phyloP scores from a whole-genome alignment of 2,888 invertebrate species.

The Argyra leucocephala region DNA sequence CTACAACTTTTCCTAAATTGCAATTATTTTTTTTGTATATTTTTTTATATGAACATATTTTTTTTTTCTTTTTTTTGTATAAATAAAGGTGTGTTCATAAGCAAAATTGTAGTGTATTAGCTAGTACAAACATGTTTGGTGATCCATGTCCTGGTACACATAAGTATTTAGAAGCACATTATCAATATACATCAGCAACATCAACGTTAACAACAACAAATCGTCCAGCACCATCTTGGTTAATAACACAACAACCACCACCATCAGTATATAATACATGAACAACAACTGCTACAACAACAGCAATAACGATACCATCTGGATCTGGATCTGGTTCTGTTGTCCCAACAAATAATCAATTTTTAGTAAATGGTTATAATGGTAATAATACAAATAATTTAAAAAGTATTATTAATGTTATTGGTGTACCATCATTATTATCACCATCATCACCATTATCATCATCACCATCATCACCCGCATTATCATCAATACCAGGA shows the following conservation, averaged over 20 bases:
- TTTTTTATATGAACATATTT: too few species aligned
- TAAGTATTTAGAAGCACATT: constrained; percentile 89
- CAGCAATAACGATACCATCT: constrained; percentile 31
- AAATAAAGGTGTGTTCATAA: constrained; percentile 88
- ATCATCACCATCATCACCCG: too few species aligned
- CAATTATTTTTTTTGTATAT: too few species aligned
- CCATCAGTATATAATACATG: constrained; percentile 50
- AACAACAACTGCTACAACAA: constrained; percentile 49
- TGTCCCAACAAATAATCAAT: constrained; percentile 23
- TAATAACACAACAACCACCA: constrained; percentile 68
- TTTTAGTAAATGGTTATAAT: constrained; percentile 18
- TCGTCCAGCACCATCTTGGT: constrained; percentile 77
- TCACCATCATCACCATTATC: too few species aligned
- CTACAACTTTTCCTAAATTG: too few species aligned
- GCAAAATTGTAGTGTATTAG: constrained; percentile 82
- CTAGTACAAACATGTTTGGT: constrained; percentile 79
- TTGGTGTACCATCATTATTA: background rate
- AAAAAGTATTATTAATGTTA: background rate
- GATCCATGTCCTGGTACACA: constrained; percentile 86
- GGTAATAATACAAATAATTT: too few species aligned
- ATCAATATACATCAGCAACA: constrained; percentile 75
- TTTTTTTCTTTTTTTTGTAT: too few species aligned
- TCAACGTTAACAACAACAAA: constrained; percentile 77
- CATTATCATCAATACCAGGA: constrained; percentile 26
- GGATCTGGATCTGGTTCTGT: constrained; percentile 30